phyloP scores from a whole-genome alignment of 2,888 invertebrate genomes.

The Cybosia mesomella region DNA sequence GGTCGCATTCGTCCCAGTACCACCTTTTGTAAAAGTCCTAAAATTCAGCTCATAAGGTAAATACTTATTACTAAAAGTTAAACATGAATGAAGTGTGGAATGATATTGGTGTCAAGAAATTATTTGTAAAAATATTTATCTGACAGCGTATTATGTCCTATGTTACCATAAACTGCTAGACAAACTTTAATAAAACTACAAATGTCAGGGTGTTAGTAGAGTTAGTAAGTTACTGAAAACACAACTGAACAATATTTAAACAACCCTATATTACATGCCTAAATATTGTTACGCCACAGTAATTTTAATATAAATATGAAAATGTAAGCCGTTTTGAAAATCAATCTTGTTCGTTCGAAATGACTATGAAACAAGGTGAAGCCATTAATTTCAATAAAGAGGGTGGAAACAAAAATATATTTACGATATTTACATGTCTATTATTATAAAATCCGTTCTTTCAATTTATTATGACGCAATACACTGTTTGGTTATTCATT shows the following conservation, averaged over 20 bases:
- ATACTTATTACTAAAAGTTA: too few relatives aligned
- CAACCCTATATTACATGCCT: background rate
- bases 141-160: too few relatives aligned
- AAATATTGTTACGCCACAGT: background rate
- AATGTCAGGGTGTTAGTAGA: background rate
- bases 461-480: conserved; percentile 27
- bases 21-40: too few relatives aligned
- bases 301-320: conserved; percentile 6
- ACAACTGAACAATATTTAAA: background rate
- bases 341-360: conserved; percentile 29
- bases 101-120: too few relatives aligned
- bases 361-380: conserved; percentile 32
- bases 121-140: too few relatives aligned
- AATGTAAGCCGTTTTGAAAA: conserved; percentile 20
- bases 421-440: conserved; percentile 39
- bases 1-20: too few relatives aligned
- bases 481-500: conserved; percentile 26
- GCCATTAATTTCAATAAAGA: conserved; percentile 45
- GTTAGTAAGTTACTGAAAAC: background rate
- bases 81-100: too few relatives aligned
- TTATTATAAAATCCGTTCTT: conserved; percentile 27
- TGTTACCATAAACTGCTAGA: background rate
- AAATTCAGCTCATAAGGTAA: too few relatives aligned
- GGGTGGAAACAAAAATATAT: conserved; percentile 26
- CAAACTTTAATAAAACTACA: background rate